A percentile compares a stretch with the other conserved stretches of the same genome.
These are phyloP conservation scores for Barbus barbus DNA, from an alignment of 2,113 vertebrate genomes.

Conservation along the genomic window DNA sequence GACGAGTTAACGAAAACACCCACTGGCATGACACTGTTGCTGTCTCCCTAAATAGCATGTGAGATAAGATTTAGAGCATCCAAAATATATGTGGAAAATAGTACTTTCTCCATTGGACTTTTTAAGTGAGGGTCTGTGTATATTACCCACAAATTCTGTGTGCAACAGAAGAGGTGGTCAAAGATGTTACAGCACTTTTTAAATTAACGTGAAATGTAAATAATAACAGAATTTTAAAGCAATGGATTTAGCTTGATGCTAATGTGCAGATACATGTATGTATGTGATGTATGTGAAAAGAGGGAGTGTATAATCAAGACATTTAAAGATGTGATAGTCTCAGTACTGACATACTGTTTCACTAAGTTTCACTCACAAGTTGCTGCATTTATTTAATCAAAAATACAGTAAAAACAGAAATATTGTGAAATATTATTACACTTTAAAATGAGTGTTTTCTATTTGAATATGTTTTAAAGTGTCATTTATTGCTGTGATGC, in stretches of 20 bases:
- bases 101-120: background rate
- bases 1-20: background rate
- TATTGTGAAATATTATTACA: no score
- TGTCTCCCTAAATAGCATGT: conserved; percentile 24
- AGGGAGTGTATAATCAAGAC: no score
- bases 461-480: no score
- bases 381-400: no score
- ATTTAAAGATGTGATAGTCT: background rate
- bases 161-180: background rate
- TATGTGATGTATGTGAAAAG: background rate
- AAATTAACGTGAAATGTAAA: background rate
- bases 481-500: no score
- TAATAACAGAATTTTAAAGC: background rate
- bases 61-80: conserved; percentile 9
- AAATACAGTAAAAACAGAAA: no score
- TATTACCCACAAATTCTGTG: background rate
- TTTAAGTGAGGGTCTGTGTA: background rate
- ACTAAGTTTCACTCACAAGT: no score
- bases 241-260: background rate
- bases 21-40: conserved; percentile 9
- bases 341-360: background rate
- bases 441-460: no score
- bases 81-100: conserved; percentile 3
- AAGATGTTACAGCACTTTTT: background rate
- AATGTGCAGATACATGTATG: background rate